Base-by-base conservation (phyloP, 2,113 vertebrate species). In the Hydrolagus affinis region DNA sequence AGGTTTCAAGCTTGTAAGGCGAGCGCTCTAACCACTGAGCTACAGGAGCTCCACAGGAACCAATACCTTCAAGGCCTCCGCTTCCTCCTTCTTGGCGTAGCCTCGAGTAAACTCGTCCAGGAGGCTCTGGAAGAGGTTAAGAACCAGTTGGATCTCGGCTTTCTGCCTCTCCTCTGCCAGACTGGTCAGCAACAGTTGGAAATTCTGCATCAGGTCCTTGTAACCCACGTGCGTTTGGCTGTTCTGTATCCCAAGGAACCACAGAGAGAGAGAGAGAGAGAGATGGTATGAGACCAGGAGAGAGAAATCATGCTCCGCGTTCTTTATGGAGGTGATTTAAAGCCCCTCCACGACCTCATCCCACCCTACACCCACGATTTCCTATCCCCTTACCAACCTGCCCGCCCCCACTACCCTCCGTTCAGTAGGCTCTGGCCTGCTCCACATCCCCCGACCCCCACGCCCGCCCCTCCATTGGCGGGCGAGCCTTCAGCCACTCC, bases 101-200 rank as follows among this genome's bases (percentile, higher is more conserved):
- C 95, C 92, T 11, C 97, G 91, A 25, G 96, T 96, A 89, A 98
- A 99, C 56, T 97, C 97, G 3, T 99, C 97, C 83, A 99, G 91
- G 88, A 99, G 94, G 0, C 97, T 97, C 86, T 98, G 97, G 92
- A 99, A 99, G 73, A 99, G 93, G 88, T 99, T 99, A 86, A 98
- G 94, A 86, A 99, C 98, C 23, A 97, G 94, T 30, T 96, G 95
- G 70, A 97, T 91, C 86, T 99, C 98, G 0, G 87, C 89, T 89
- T 96, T 96, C 90, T 96, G 93, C 4, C 90, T 92, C 87, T 96
- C 95, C 0, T 93, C 91, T 0, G 96, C 96, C 89, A 98, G 92
- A 88, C 92, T 93, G 88, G 89, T 93, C 87, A 99, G 95, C 4
- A 95, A 94, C 25, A 95, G 95, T 91, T 98, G 95, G 91, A 96